phyloP scores from a whole-genome alignment of 2,113 vertebrate genomes.

The Galemys pyrenaicus region DNA sequence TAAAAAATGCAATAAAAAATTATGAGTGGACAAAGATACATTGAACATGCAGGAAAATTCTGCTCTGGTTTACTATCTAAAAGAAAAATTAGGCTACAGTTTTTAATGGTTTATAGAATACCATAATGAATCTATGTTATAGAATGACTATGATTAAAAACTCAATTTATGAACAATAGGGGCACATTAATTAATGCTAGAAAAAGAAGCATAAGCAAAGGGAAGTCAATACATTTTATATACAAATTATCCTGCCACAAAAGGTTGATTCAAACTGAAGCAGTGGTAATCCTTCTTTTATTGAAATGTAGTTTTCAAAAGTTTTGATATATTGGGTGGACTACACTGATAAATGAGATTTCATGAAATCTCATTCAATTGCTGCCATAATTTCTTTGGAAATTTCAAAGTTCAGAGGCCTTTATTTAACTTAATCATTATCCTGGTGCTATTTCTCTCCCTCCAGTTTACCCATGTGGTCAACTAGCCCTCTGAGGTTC shows the following conservation, averaged over 20 bases:
- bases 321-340: conserved; percentile 10
- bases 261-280: conserved; percentile 56
- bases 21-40: not conserved
- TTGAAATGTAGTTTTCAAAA: not conserved
- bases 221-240: conserved; percentile 72
- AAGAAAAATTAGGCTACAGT: conserved; percentile 58
- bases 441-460: not conserved
- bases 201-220: conserved; percentile 73
- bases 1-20: not conserved
- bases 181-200: conserved; percentile 77
- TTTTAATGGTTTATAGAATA: conserved; percentile 57
- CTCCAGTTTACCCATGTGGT: not conserved
- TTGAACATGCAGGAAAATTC: conserved; percentile 31
- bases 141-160: conserved; percentile 77
- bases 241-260: conserved; percentile 74
- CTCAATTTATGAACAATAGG: conserved; percentile 72
- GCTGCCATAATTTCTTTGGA: not conserved
- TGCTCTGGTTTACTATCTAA: not conserved
- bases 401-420: not conserved
- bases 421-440: conserved; percentile 41
- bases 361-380: conserved; percentile 32
- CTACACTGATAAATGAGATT: not conserved
- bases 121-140: conserved; percentile 66
- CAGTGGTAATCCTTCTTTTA: not conserved
- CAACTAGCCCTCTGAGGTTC: conserved; percentile 16